Base-by-base conservation (phyloP, 2,113 vertebrate species). In the Hemiscyllium ocellatum region DNA sequence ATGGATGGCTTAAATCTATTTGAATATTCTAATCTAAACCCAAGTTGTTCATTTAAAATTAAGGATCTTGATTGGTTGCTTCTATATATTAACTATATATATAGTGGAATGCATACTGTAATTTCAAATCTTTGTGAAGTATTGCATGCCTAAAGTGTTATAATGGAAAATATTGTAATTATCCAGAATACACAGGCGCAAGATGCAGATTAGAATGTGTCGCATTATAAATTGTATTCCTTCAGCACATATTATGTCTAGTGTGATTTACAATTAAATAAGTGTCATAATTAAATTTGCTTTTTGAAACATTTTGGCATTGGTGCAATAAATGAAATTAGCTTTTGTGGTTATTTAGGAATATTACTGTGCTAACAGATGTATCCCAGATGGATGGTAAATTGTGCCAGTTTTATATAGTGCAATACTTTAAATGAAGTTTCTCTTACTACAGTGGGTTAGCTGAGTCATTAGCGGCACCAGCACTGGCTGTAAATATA, bases 371-470 rank as follows among this genome's bases (percentile, higher is more conserved):
- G 66, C 20, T 50, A 72, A 70, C 69, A 72, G 68, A 95, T 76
- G 69, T 47, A 94, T 22, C 91, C 91, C 93, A 95, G 94, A 95
- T 95, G 94, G 93, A 93, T 93, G 89, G 61, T 61, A 68, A 93
- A 10, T 93, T 66, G 61, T 93, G 89, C 61, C 89, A 93, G 89
- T 66, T 66, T 93, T 42, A 93, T 22, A 65, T 66, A 93, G 61
- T 4, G n/a, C 42, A 52, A 33, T 72, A 33, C 56, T 69, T 52
- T 47, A 42, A 42, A 29, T 94, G 94, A 22, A 47, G 94, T 50
- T 95, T 76, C 33, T 12, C 94, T 50, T 50, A 72, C 69, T 95
- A 33, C 68, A 95, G 69, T 52, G 94, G 94, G n/a, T 52, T 52
- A 72, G 69, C 68, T 52, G 42, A 52, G 68, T 95, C 69, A 76